phyloP scores from a whole-genome alignment of 2,113 vertebrate genomes.

The Coryphaenoides rupestris region DNA sequence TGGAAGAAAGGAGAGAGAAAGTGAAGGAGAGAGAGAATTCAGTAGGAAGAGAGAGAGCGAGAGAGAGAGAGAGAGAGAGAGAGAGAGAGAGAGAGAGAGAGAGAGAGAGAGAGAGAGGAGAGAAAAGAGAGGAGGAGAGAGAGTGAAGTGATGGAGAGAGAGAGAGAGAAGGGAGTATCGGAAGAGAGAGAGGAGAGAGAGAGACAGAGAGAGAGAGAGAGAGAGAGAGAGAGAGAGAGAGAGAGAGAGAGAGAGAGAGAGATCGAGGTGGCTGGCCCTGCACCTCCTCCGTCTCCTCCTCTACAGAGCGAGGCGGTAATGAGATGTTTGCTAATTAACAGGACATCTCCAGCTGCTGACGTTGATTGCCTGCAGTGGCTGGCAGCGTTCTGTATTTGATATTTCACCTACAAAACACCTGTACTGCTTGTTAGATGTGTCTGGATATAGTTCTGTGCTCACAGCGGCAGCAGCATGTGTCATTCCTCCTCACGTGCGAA shows the following conservation, averaged over 20 bases:
- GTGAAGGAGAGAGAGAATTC: too few relatives aligned
- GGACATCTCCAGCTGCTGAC: slow-evolving; percentile 4
- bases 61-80: too few relatives aligned
- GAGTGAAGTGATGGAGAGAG: background rate
- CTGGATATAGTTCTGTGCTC: background rate
- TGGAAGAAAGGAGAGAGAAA: too few relatives aligned
- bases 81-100: too few relatives aligned
- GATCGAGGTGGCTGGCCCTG: background rate
- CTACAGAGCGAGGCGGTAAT: background rate
- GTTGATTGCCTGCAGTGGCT: slow-evolving; percentile 4
- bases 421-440: background rate
- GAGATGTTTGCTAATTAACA: slow-evolving; percentile 11
- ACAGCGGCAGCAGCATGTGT: background rate
- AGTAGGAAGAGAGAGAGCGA: too few relatives aligned
- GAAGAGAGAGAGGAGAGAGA: background rate
- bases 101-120: too few relatives aligned
- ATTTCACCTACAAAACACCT: slow-evolving; percentile 3
- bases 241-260: too few relatives aligned
- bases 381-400: background rate
- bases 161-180: background rate
- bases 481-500: background rate
- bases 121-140: background rate
- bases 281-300: background rate
- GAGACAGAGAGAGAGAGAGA: background rate
- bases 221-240: background rate